Conservation (phyloP, 2,113 vertebrate genomes). For the Tachysurus vachellii region DNA sequence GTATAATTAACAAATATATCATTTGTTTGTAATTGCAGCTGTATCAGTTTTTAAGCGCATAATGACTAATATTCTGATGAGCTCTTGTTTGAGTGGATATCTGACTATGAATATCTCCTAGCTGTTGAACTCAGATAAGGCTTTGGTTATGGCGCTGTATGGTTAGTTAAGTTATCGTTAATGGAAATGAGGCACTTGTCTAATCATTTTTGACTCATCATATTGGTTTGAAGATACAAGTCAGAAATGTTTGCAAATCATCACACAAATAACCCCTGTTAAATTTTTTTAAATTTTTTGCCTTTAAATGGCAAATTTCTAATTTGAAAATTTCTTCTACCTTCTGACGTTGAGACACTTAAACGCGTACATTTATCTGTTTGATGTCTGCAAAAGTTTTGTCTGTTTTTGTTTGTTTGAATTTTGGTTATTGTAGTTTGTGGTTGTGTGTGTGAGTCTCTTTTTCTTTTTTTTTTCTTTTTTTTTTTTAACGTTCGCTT, state of each 20-base stretch:
- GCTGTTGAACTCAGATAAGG: not conserved
- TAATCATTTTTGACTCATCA: not conserved
- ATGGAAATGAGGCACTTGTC: not conserved
- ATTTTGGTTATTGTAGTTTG: not conserved
- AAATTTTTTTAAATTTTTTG: too few relatives aligned
- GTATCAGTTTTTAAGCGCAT: not conserved
- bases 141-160: not conserved
- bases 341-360: not conserved
- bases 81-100: not conserved
- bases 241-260: not conserved
- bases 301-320: not conserved
- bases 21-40: not conserved
- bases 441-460: too few relatives aligned
- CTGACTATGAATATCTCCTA: not conserved
- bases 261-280: not conserved
- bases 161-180: not conserved
- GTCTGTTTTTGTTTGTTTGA: not conserved
- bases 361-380: not conserved
- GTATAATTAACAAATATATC: not conserved
- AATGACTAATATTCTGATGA: not conserved
- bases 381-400: not conserved
- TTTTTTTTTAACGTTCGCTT: not conserved
- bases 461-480: not conserved
- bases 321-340: not conserved
- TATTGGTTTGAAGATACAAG: not conserved